Evolutionary conservation across 2,113 vertebrate species (phyloP), one percentile per base, ranked within the genome.

Genomic region (Podilymbus podiceps): DNA sequence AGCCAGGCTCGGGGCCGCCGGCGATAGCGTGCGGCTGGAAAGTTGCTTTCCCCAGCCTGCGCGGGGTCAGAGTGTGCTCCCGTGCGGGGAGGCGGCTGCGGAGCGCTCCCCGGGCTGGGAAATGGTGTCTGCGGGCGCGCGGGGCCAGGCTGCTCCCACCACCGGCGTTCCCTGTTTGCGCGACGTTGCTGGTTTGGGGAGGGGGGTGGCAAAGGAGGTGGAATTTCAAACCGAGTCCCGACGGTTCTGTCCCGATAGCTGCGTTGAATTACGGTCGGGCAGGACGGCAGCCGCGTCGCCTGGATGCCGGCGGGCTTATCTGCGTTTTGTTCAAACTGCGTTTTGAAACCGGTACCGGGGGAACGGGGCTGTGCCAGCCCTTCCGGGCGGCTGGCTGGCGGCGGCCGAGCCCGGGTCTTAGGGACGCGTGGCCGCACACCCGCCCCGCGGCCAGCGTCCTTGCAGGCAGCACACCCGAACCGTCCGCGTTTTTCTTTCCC

Each of bases 401-500:
- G 16, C 5, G 24, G 12, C 64, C 22, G 3, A 14, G 21, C 1
- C 2, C 8, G 24, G 31, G 10, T 5, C 56, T 14, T 6, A 9
- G 69, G 31, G 60, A 50, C 5, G 12, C 1, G 6, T 19, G 33
- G 21, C 16, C 6, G 1, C 18, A 7, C 8, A 9, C 19, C 59
- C 9, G 38, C 1, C 2, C 52, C 2, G 77, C 15, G 42, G 19
- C 28, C 3, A 1, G 9, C 9, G 27, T 23, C 33, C 0, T 3
- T 2, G 33, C 20, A 1, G 4, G 31, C 12, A 28, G 75, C 47
- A 47, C 42, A 25, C 11, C 15, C 6, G 0, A 33, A 22, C 60
- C 3, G 0, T 31, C 38, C 4, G 15, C 6, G 2, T 64, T n/a
- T 7, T 27, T 42, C 44, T 72, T 6, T 12, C n/a, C 71, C 31